Base-by-base conservation (phyloP, 2,888 invertebrate genomes). In the Tachystola acroxantha region DNA sequence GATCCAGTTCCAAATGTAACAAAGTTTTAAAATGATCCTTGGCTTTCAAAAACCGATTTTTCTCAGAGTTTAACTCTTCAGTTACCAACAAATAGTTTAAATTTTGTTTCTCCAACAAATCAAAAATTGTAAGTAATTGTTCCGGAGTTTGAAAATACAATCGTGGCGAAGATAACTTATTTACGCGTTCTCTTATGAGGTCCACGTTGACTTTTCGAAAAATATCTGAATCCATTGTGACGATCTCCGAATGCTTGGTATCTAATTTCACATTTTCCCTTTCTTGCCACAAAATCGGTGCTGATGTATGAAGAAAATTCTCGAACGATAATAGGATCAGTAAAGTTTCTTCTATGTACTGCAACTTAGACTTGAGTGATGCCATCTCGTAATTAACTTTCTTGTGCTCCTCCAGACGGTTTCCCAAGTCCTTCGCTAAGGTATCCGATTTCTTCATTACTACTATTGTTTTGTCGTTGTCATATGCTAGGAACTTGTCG, bases 391-490 rank as follows among this genome's bases (percentile, higher is more conserved):
- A 81, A 41, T 69, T 75, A 7, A 67, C 72, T 46, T 77, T 65
- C 51, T 79, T 84, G 39, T 76, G 64, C 31, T 82, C 74, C 48
- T 86, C 86, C 7, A 70, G 76, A 56, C 73, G 65, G 46, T 71
- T 75, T 0, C 61, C 48, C 36, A 86, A 51, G 31, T 81, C 75
- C 49, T 74, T 85, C 7, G 77, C 75, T 39, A 85, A 52, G 31
- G 57, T 58, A 47, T 86, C 86, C 0, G 85, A 85, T 43, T 71
- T 82, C 39, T 68, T 74, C 85, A 86, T 86, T n/a, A 86, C 54
- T 5, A 54, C 65, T 40, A 86, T 86, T 1, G 86, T 86, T 64
- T 79, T 77, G 49, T 85, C 75, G 42, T 86, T 86, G 40, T 86
- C 80, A 32, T 82, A 64, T 9, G 84, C 81, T 14, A 86, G 56